These are phyloP conservation scores for Herpetotheres cachinnans DNA, from an alignment of 2,113 vertebrate genomes.

Conservation along the genomic window DNA sequence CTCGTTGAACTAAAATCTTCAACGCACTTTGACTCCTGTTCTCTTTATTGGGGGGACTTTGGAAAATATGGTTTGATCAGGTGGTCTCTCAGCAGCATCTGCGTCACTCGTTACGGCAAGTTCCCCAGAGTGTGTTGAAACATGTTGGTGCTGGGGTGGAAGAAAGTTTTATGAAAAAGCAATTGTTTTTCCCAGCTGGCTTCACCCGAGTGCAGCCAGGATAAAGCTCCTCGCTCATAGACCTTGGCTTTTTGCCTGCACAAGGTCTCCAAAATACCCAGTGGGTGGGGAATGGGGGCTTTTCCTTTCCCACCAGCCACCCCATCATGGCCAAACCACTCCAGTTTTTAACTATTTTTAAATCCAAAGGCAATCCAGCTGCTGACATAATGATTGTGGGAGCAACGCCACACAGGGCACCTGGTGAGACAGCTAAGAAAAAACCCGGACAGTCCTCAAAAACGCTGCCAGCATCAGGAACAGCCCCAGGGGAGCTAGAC, in stretches of 20 bases:
- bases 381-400: neutral
- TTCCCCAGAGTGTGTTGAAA: neutral
- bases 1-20: neutral
- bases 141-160: neutral
- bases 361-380: neutral
- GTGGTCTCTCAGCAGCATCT: neutral
- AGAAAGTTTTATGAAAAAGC: neutral
- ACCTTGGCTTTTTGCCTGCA: neutral
- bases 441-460: neutral
- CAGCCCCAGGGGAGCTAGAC: neutral
- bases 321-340: neutral
- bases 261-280: neutral
- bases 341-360: neutral
- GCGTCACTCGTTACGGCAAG: neutral
- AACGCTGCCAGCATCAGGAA: neutral
- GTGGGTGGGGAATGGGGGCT: neutral
- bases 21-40: neutral
- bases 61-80: neutral
- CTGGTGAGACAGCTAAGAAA: neutral
- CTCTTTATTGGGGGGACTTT: neutral
- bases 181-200: constrained; percentile 1
- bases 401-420: neutral
- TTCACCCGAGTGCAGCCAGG: neutral
- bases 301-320: neutral
- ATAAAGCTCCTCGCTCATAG: neutral